phyloP scores from a whole-genome alignment of 2,797 vertebrate genomes.

The Hephaestus fuliginosus region DNA sequence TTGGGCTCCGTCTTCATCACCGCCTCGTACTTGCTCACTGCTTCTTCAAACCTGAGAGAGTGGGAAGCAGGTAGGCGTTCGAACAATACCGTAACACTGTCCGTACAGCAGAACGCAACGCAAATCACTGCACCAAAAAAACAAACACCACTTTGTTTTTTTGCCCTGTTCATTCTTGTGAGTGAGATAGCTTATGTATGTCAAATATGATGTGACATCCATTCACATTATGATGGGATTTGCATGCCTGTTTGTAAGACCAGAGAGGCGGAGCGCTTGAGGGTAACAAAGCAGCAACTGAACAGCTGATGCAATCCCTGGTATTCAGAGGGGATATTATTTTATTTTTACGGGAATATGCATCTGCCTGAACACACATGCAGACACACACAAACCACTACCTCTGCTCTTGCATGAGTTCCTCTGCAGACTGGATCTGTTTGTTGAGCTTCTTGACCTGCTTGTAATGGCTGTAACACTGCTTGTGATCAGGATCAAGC shows the following conservation, averaged over 20 bases:
- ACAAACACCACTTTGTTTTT: conserved; percentile 30
- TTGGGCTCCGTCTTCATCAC: conserved; percentile 94
- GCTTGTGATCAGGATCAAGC: conserved; percentile 97
- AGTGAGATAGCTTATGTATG: conserved; percentile 26
- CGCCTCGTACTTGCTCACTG: conserved; percentile 91
- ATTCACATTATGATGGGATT: conserved; percentile 47
- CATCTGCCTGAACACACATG: conserved; percentile 7
- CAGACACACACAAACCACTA: conserved; percentile 77
- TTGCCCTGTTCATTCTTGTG: conserved; percentile 3
- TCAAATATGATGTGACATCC: conserved; percentile 42
- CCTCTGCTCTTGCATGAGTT: conserved; percentile 93
- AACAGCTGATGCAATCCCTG: conserved; percentile 52
- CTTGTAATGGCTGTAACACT: conserved; percentile 97
- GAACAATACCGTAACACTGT: neutral
- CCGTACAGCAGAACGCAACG: conserved; percentile 23
- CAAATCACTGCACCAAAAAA: conserved; percentile 31
- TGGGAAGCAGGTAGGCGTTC: conserved; percentile 17
- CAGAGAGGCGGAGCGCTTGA: conserved; percentile 30
- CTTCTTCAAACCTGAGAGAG: conserved; percentile 90
- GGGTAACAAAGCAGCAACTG: conserved; percentile 37
- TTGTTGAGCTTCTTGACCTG: conserved; percentile 98
- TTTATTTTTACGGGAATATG: conserved; percentile 36
- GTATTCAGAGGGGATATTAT: conserved; percentile 37
- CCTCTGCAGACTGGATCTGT: conserved; percentile 93
- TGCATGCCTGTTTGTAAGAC: conserved; percentile 37